Conservation (phyloP, 2,113 vertebrate genomes). For the Hiodon alosoides region DNA sequence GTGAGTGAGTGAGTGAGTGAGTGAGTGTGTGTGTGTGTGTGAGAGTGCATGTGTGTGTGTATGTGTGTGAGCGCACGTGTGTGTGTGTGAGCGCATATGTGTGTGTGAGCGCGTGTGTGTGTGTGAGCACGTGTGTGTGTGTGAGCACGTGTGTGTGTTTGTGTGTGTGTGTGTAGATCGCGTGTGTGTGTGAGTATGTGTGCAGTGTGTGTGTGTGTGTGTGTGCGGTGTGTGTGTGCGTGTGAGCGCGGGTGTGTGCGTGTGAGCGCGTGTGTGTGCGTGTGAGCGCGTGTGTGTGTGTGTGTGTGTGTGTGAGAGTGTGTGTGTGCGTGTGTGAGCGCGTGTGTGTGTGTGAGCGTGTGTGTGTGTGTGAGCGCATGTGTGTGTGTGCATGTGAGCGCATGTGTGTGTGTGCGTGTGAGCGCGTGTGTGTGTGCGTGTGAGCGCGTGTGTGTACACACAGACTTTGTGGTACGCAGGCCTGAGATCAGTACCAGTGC, state of each 20-base stretch:
- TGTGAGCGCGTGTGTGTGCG: too few relatives aligned
- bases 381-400: too few relatives aligned
- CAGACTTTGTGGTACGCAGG: background rate
- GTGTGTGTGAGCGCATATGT: too few relatives aligned
- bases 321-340: slow-evolving; percentile 4
- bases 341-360: slow-evolving; percentile 1
- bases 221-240: too few relatives aligned
- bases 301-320: slow-evolving; percentile 17
- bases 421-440: background rate
- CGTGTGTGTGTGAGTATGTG: too few relatives aligned
- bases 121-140: too few relatives aligned
- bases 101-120: too few relatives aligned
- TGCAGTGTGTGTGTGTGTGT: too few relatives aligned
- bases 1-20: slow-evolving; percentile 19
- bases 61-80: too few relatives aligned
- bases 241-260: too few relatives aligned
- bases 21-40: background rate
- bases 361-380: background rate
- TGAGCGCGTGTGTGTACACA: too few relatives aligned
- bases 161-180: background rate
- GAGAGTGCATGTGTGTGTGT: too few relatives aligned
- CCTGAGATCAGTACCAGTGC: slow-evolving; percentile 10
- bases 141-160: background rate
- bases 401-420: slow-evolving; percentile 15
- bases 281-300: background rate